phyloP scores from a whole-genome alignment of 2,888 invertebrate genomes.

The Tipula unca region DNA sequence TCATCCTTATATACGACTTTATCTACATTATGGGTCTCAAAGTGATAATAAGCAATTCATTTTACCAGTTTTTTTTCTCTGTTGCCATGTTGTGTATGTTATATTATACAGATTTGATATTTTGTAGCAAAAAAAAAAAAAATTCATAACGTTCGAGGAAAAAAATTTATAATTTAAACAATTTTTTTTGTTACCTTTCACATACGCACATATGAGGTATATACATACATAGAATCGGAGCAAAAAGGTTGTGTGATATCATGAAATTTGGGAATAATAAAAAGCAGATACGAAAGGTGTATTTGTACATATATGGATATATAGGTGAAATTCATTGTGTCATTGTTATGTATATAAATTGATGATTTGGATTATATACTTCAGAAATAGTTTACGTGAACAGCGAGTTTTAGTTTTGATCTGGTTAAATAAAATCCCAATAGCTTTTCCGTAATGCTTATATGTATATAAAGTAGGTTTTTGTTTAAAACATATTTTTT shows the following conservation, averaged over 20 bases:
- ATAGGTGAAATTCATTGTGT: neutral
- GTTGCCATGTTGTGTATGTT: neutral
- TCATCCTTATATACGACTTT: neutral
- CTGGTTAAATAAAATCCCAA: neutral
- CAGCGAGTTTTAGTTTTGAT: neutral
- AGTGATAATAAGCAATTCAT: slow-evolving; percentile 8
- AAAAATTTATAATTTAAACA: neutral
- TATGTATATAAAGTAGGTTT: neutral
- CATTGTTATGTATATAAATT: neutral
- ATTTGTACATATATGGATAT: neutral
- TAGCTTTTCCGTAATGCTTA: neutral
- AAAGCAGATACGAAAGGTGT: neutral
- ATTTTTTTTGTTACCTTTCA: neutral
- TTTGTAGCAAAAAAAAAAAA: neutral
- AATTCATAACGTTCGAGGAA: neutral
- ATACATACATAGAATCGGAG: neutral
- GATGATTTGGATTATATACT: neutral
- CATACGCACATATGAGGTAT: neutral
- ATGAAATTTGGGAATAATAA: neutral
- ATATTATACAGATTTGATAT: neutral
- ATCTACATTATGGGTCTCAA: slow-evolving; percentile 8
- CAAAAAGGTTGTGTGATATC: neutral
- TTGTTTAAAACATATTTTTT: neutral
- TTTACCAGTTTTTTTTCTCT: neutral
- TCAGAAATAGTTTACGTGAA: neutral